Evolutionary conservation across 2,888 invertebrate species (phyloP), one percentile per base, ranked within the genome.

Genomic region (Furcula furcula): DNA sequence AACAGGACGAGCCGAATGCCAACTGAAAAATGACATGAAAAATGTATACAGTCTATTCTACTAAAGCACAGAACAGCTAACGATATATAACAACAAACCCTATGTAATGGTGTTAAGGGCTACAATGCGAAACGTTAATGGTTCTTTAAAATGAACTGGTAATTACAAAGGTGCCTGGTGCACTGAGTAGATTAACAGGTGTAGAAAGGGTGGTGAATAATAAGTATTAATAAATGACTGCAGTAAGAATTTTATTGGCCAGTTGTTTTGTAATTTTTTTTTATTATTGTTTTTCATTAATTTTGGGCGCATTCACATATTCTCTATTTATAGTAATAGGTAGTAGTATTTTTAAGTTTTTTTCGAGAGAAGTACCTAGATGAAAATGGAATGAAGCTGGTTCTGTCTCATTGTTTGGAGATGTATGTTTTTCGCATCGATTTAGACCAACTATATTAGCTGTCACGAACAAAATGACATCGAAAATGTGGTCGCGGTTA

Each of bases 1-100:
- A 76, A 46, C 68, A 70, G 83, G 70, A 70, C 76, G 60, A 61
- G 31, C 44, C 45, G 20, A 53, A 61, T 43, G 50, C 56, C 52
- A 45, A 40, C 67, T 69, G 55, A 69, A 72, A 75, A 76, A 75
- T 70, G 64, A 63, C 74, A 74, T 73, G 67, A 65, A 71, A 73
- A 69, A 69, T 66, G 55, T 63, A 63, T 54, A 57, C 40, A 43
- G 46, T 44, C 50, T 40, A 55, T 44, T 57, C 39, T 40, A 53
- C 39, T 49, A 36, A 29, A 20, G 11, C 7, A 46, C 32, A 30
- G 23, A 36, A 30, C 34, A 36, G 19, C 25, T n/a, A n/a, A n/a
- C n/a, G n/a, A 19, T 34, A 14, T 40, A 27, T 16, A 27, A 36
- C 20, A 26, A 9, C 13, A n/a, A 37, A 46, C 37, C 13, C 13